Percentiles rank a stretch among this genome's conserved stretches.
These are phyloP conservation scores for Rhopalosiphum nymphaeae DNA, from an alignment of 2,888 invertebrate species.

Conservation along the genomic window DNA sequence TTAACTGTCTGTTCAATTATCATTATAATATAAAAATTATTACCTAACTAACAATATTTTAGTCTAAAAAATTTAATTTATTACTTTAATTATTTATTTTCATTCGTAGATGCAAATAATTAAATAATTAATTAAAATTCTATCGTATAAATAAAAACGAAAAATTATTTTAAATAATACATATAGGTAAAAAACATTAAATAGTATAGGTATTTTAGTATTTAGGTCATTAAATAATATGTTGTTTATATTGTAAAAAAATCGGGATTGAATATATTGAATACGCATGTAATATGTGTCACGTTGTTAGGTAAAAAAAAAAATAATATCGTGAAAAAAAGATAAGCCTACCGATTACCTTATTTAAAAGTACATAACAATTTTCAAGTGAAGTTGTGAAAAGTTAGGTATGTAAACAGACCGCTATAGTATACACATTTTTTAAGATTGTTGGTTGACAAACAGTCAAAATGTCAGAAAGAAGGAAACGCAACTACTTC, in stretches of 20 bases:
- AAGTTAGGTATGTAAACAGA: not conserved
- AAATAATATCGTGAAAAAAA: not conserved
- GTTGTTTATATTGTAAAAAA: not conserved
- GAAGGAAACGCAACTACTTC: not conserved
- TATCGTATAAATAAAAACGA: not conserved
- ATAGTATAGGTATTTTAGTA: not conserved
- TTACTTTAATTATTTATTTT: not conserved
- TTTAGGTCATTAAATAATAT: not conserved
- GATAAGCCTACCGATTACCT: not conserved
- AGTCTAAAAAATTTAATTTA: not conserved
- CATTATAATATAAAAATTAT: not conserved
- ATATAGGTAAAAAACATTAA: not conserved
- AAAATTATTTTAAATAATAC: not conserved
- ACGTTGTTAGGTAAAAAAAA: not conserved
- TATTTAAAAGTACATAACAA: not conserved
- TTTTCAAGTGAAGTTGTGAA: not conserved
- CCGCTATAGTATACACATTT: not conserved
- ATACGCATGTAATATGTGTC: not conserved
- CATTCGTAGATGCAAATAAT: not conserved
- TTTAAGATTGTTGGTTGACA: not conserved
- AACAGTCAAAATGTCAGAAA: not conserved
- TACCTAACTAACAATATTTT: not conserved
- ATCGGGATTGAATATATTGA: not conserved
- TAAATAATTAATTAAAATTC: not conserved
- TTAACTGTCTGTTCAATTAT: not conserved